A percentile compares a stretch with the other conserved stretches of the same genome.
Conservation (phyloP, 2,113 vertebrate genomes). For the Solenodon paradoxus region DNA sequence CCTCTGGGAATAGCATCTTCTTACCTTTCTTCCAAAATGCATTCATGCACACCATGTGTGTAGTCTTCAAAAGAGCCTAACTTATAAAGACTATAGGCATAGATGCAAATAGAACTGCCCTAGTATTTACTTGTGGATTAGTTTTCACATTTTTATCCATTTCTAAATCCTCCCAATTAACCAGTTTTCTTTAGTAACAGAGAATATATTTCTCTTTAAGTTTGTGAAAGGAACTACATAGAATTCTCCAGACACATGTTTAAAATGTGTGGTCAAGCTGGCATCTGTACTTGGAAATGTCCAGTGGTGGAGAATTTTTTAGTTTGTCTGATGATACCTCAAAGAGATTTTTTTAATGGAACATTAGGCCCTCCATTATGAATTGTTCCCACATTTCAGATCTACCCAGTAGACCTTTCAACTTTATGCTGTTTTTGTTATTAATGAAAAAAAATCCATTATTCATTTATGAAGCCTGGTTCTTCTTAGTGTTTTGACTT, state of each 20-base stretch:
- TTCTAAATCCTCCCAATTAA: slow-evolving; percentile 50
- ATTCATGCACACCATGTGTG: background rate
- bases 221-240: slow-evolving; percentile 62
- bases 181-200: slow-evolving; percentile 65
- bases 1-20: background rate
- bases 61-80: background rate
- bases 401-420: slow-evolving; percentile 44
- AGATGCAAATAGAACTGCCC: background rate
- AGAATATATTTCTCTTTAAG: slow-evolving; percentile 67
- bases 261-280: slow-evolving; percentile 71
- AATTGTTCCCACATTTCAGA: slow-evolving; percentile 72
- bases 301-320: slow-evolving; percentile 56
- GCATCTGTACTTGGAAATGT: slow-evolving; percentile 66
- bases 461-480: slow-evolving; percentile 45
- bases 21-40: background rate
- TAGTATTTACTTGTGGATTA: slow-evolving; percentile 42
- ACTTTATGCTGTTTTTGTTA: slow-evolving; percentile 47
- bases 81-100: background rate
- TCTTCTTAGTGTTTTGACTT: slow-evolving; percentile 63
- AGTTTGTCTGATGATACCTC: slow-evolving; percentile 70
- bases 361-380: slow-evolving; percentile 53
- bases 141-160: slow-evolving; percentile 64
- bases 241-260: slow-evolving; percentile 68
- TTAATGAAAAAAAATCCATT: slow-evolving; percentile 56
- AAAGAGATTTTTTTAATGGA: slow-evolving; percentile 61